Conservation (phyloP, 2,113 vertebrate species). For the Ardeotis arabs region DNA sequence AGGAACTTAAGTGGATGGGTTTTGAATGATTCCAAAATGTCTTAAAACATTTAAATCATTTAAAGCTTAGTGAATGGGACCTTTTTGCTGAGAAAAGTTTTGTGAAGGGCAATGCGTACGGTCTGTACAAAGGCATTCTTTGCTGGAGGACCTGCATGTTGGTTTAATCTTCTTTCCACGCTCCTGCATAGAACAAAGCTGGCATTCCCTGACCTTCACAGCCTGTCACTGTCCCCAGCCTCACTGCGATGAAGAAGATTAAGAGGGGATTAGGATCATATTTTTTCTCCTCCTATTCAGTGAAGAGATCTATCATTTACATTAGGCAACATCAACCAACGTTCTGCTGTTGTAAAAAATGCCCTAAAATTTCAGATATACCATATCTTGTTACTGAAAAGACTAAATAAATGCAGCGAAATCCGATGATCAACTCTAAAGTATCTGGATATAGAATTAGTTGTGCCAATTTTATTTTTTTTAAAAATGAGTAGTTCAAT, state of each 20-base stretch:
- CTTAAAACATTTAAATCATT: not conserved
- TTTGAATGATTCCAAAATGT: not conserved
- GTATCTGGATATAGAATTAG: not conserved
- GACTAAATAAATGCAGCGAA: not conserved
- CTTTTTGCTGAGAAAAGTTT: not conserved
- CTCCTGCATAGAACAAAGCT: not conserved
- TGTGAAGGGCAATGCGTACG: not conserved
- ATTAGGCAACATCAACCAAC: not conserved
- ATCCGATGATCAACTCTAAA: not conserved
- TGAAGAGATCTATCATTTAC: not conserved
- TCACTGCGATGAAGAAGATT: not conserved
- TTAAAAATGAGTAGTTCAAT: not conserved
- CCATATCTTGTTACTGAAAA: not conserved
- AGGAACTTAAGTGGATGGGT: not conserved
- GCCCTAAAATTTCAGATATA: not conserved
- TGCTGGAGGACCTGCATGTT: not conserved
- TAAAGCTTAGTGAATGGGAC: not conserved
- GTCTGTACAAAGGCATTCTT: not conserved
- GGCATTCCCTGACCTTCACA: not conserved
- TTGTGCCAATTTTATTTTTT: not conserved
- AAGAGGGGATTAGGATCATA: not conserved
- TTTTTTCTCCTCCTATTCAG: not conserved
- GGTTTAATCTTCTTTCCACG: not conserved
- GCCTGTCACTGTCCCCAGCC: not conserved
- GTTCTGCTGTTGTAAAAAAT: not conserved